Evolutionary conservation across 2,113 vertebrate genomes (phyloP).

Genomic region (Gnathonemus echidnorhynchus): DNA sequence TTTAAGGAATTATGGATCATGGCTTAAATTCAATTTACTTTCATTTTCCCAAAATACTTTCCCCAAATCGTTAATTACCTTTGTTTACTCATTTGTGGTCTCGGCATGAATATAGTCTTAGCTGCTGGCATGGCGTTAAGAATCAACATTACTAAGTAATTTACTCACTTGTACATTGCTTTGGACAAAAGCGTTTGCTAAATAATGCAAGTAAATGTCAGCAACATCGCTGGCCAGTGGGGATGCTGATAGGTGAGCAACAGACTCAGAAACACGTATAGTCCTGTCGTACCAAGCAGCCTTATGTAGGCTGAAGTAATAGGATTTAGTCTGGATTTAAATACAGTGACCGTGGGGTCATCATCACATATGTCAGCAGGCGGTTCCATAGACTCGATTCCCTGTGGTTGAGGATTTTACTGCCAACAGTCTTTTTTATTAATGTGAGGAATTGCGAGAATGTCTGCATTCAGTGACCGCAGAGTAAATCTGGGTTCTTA

Average conservation of each 20-base stretch:
- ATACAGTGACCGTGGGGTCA: neutral
- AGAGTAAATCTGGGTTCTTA: neutral
- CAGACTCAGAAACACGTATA: neutral
- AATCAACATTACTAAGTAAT: neutral
- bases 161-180: neutral
- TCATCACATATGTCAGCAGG: neutral
- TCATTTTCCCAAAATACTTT: neutral
- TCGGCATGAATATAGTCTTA: neutral
- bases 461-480: neutral
- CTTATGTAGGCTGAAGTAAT: neutral
- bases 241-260: neutral
- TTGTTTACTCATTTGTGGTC: neutral
- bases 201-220: neutral
- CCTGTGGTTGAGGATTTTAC: neutral
- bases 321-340: neutral
- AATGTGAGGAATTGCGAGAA: neutral
- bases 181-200: neutral
- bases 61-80: neutral
- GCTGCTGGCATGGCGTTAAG: neutral
- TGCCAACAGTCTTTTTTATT: neutral
- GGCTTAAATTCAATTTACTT: neutral
- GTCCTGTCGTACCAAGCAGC: neutral
- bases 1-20: neutral
- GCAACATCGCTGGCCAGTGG: neutral
- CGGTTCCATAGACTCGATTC: neutral